Evolutionary conservation across 64 coral and sea anemone genomes (phyloP).

Genomic region (Dendrophyllia cribrosa): DNA sequence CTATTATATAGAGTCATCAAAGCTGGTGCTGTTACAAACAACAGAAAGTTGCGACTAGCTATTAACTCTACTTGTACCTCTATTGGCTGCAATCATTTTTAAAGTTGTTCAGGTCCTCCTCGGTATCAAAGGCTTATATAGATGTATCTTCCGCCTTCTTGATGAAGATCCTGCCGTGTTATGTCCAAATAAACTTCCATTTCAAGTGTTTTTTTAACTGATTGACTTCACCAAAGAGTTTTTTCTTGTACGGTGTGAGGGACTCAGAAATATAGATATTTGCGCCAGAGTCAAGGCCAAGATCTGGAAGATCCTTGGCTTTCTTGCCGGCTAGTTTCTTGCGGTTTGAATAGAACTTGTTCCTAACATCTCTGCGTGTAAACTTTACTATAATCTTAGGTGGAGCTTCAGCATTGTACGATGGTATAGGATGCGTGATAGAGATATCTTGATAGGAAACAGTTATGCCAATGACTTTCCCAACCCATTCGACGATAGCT

Average conservation of each 20-base stretch:
- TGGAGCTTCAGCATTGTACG: neutral
- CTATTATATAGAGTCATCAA: neutral
- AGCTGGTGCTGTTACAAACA: neutral
- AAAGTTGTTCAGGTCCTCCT: slow-evolving; percentile 32
- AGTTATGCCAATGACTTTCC: neutral
- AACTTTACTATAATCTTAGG: slow-evolving; percentile 72
- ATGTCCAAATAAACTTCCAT: slow-evolving; percentile 66
- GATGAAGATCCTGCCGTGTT: slow-evolving; percentile 61
- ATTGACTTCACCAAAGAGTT: slow-evolving; percentile 40
- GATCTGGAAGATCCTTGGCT: slow-evolving; percentile 1
- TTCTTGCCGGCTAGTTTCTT: slow-evolving; percentile 39
- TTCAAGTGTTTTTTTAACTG: slow-evolving; percentile 14
- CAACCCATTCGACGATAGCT: slow-evolving; percentile 25
- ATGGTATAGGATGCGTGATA: slow-evolving; percentile 44
- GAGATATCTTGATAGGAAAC: slow-evolving; percentile 18
- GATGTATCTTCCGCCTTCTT: slow-evolving; percentile 4
- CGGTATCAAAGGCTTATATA: neutral
- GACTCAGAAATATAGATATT: slow-evolving; percentile 47
- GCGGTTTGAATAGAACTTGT: slow-evolving; percentile 50
- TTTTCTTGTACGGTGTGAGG: slow-evolving; percentile 28
- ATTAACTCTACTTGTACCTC: neutral
- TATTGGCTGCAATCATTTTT: too few species aligned
- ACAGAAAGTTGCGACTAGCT: neutral
- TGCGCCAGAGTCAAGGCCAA: neutral
- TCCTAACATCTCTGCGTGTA: slow-evolving; percentile 8